These are phyloP conservation scores for Psix sp. DNA, from an alignment of 1,140 invertebrate species.

Conservation along the genomic window DNA sequence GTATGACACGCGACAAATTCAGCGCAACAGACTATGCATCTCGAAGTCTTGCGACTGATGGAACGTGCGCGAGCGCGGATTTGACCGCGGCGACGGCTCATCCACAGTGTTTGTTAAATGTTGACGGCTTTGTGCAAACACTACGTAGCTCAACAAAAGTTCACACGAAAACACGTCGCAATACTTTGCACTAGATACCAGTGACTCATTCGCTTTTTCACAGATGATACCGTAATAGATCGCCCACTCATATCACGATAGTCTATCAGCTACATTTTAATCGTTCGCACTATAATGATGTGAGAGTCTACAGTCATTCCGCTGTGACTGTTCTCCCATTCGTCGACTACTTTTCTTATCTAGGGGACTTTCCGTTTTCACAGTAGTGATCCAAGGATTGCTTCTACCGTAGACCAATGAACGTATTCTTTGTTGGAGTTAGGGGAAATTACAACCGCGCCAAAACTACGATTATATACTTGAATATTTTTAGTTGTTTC, in stretches of 20 bases:
- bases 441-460: no score
- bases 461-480: no score
- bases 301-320: slow-evolving; percentile 23
- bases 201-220: slow-evolving; percentile 52
- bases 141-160: neutral
- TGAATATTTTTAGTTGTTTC: no score
- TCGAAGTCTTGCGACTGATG: neutral
- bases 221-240: slow-evolving; percentile 53
- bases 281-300: slow-evolving; percentile 34
- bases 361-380: slow-evolving; percentile 5
- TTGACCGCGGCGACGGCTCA: neutral
- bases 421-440: no score
- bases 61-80: neutral
- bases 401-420: no score
- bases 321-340: slow-evolving; percentile 9
- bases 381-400: no score
- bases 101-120: no score
- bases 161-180: neutral
- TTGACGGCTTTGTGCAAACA: no score
- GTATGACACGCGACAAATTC: neutral
- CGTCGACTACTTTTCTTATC: no score
- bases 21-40: no score
- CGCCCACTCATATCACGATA: slow-evolving; percentile 49
- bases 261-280: slow-evolving; percentile 50
- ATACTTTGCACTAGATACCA: slow-evolving; percentile 13